These are phyloP conservation scores for Aviceda subcristata DNA, from an alignment of 2,113 vertebrate species.

Conservation along the genomic window DNA sequence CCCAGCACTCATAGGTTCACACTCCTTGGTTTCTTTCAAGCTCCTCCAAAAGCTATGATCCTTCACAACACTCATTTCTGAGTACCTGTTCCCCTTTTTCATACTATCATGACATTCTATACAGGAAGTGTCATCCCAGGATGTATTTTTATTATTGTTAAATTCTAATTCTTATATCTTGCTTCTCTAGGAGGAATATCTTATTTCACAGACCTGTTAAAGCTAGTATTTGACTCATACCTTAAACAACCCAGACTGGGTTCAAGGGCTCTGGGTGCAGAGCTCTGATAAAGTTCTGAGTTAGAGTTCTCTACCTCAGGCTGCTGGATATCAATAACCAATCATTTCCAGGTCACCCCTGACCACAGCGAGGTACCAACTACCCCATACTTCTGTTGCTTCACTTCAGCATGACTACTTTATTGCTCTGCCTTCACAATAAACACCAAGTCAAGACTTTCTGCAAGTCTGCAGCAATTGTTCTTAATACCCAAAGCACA, in stretches of 20 bases:
- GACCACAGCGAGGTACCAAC: not conserved
- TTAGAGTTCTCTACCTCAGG: not conserved
- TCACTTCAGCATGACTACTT: not conserved
- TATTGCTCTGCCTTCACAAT: not conserved
- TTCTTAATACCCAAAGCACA: not conserved
- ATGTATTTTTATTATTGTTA: not conserved
- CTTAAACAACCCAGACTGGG: not conserved
- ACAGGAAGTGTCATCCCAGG: not conserved
- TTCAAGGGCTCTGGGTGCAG: not conserved
- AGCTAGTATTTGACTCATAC: not conserved
- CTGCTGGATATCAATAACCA: not conserved
- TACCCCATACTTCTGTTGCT: not conserved
- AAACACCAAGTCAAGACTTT: not conserved
- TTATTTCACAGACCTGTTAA: not conserved
- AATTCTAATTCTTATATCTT: not conserved
- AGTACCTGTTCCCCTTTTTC: not conserved
- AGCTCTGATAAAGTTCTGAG: not conserved
- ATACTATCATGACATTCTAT: not conserved
- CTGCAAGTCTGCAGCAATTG: not conserved
- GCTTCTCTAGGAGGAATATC: not conserved
- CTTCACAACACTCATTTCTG: not conserved
- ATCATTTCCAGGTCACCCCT: not conserved
- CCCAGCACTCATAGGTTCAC: not conserved
- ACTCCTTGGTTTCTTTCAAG: not conserved
- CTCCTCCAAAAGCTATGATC: not conserved